Base-by-base conservation (phyloP, 2,888 invertebrate species). In the Ceraclea dissimilis region DNA sequence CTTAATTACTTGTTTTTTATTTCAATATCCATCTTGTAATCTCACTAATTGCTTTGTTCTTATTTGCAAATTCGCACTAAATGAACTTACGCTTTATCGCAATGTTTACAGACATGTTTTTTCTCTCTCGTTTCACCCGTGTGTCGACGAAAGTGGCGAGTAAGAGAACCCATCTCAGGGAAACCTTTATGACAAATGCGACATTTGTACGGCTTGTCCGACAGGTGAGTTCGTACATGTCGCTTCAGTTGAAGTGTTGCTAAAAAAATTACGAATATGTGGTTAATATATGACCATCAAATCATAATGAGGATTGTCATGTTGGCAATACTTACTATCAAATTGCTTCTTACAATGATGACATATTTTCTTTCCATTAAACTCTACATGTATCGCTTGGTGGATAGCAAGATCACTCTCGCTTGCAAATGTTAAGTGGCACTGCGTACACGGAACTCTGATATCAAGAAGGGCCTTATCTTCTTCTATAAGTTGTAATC, bases 161-260 rank as follows among this genome's bases (percentile, higher is more conserved):
- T 70, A 62, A 81, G 65, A 33, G 79, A 78, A 65, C 74, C 75
- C 60, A 70, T 69, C 67, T 82, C 82, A 1, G 75, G 70, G 68
- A 80, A 82, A 46, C 72, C 67, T 64, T 79, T 79, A 50, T 68
- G 70, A 66, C 82, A 82, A 33, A 65, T 60, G 26, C 68, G 71
- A 64, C 82, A 81, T 54, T 73, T 60, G 65, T 75, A 75, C 11
- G 76, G 76, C 67, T 79, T 79, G 47, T 70, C 66, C 50, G 72
- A 64, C 75, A 79, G 77, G 67, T 81, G 81, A 0, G 75, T 74
- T 49, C 73, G 71, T 6, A 80, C 68, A 67, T 82, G 81, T 0
- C 82, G 72, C 2, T 75, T 74, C 52, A 81, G 67, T 56, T 69
- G 64, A 2, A 68, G 50, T 20, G 65, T 67, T 2, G 66, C 75